Base-by-base conservation (phyloP, 2,888 invertebrate genomes). In the Iphiclides podalirius region DNA sequence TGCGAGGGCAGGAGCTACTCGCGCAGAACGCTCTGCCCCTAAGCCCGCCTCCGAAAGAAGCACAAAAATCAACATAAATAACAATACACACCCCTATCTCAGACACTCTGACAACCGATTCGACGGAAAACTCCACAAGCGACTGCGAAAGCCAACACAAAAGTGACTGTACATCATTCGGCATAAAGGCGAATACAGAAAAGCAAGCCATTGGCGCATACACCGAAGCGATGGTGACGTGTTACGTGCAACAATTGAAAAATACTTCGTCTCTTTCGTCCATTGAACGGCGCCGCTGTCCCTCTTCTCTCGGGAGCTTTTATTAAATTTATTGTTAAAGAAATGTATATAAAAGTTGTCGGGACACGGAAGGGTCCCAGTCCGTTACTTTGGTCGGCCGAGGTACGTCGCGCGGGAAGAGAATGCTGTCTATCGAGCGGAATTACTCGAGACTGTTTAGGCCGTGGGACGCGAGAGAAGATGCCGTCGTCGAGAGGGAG, bases 381-480 rank as follows among this genome's bases (percentile, higher is more conserved):
- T 87, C 70, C 57, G 66, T 69, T 67, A 69, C 65, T 71, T 64
- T 62, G 59, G 62, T 69, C 75, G 70, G 71, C 8, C 62, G 82
- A 70, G 79, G 69, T 57, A 67, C 65, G 66, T 71, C 62, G 55
- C n/a, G 28, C 8, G 28, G n/a, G 2, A 6, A 54, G 49, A 75
- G 66, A 65, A 87, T 88, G 88, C 66, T 78, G 60, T 82, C 82
- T 53, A 68, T 67, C 41, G 75, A 78, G 48, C 78, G 75, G 63
- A 83, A 67, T 64, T 85, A 79, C 54, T 90, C 91, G 35, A 86
- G 91, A 62, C 77, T 92, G 13, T 92, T 92, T 64, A 88, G 92
- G 60, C 92, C 92, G 48, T 92, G 92, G 92, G 92, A 92, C 70
- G 79, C 80, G 54, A 85, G 81, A 79, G 83, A 77, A 40, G 70